Evolutionary conservation across 2,797 vertebrate species (phyloP), one percentile per base, ranked within the genome.

Genomic region (Caiman crocodilus): DNA sequence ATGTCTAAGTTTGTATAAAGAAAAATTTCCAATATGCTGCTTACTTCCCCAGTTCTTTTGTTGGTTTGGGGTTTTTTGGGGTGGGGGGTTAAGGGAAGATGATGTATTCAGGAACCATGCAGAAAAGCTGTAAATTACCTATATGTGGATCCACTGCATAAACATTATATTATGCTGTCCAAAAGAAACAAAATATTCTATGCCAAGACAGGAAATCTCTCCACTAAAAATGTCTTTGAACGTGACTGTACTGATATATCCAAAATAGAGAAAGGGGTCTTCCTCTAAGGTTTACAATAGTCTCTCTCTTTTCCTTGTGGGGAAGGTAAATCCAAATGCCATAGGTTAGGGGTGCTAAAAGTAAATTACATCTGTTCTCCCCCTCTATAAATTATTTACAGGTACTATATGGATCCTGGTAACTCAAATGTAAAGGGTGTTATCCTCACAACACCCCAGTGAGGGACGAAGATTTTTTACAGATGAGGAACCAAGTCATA

Each of bases 1-100:
- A 96, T 96, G 88, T 97, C 97, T 97, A 97, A 97, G 91, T 89
- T 89, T 93, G 82, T 79, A 96, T 92, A 94, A 94, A 97, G 89
- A 95, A 97, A 94, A 81, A 95, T 92, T 97, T 96, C 90, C 97
- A 97, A 96, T 90, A 94, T 56, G 87, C 65, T 93, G 26, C 79
- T 96, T 87, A 89, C 95, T 97, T 97, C 97, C 84, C 80, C 55
- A 91, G 61, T 96, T 93, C 71, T 50, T 50, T 50, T 50, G 42
- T 50, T 50, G 42, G 42, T 10, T 50, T 50, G 35, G 35, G 35
- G 35, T 50, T 50, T 50, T 50, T 10, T 50, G 10, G 42, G 42
- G 10, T 3, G 42, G 42, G 42, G 42, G 42, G 83, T 86, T 92
- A 79, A 92, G 87, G 65, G 92, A 96, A 85, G 94, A 90, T 32